Evolutionary conservation across 35 echinoderm and acorn worm genomes (phyloP), one percentile per base, ranked within the genome.

Genomic region (Heliocidaris tuberculata): DNA sequence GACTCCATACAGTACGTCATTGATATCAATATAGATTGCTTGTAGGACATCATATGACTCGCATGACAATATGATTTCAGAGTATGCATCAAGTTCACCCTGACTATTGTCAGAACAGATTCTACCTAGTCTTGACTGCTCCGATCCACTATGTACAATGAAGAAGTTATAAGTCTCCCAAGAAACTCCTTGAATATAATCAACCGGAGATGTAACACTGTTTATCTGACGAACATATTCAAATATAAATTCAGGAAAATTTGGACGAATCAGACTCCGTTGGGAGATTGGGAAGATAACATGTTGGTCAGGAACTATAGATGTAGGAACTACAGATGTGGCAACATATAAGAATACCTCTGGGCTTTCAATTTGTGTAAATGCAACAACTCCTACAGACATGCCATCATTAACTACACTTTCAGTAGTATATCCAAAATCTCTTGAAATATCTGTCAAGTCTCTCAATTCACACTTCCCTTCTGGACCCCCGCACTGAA

Each of bases 1-100:
- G 87, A 48, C 47, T 24, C 31, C 47, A 89, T 47, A 89, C 87
- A 89, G 32, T 17, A 27, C 32, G 35, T 89, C 87, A 89, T 89
- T 48, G 2, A 24, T 7, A 89, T 48, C 87, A 89, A 89, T 89
- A 42, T 89, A 4, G 16, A 48, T 31, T 47, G 87, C 87, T 89
- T 89, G 31, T n/a, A 89, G 65, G 27, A 47, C 13, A n/a, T 8
- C 0, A 0, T 9, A 42, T 29, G 2, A 6, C 31, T 89, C 19
- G 19, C 87, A 89, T 89, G 87, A 89, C 15, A 89, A 27, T 27
- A 17, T 89, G 47, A 89, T 89, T 89, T 89, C 87, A 17, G 47
- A 32, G 47, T 89, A 89, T 47, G 87, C 31, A 47, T 15, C 13
- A 89, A 89, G 31, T n/a, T 89, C 19, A 17, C 0, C 9, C 32